These are phyloP conservation scores for Callipepla californica DNA, from an alignment of 2,113 vertebrate genomes.

Conservation along the genomic window DNA sequence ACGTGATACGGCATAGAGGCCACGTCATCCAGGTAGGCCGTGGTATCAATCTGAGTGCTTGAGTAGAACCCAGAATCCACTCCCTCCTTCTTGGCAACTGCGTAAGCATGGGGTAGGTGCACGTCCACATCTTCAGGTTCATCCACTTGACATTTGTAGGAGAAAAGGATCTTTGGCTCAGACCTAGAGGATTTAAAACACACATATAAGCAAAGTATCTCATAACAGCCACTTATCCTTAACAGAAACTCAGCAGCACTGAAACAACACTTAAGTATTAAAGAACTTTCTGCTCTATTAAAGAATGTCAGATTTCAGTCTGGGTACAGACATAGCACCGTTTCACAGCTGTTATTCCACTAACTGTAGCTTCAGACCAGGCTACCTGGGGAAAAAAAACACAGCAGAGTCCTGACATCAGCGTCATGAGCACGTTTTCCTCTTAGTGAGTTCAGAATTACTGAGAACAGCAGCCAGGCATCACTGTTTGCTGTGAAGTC, in stretches of 20 bases:
- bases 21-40: conserved; percentile 91
- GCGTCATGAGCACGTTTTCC: background rate
- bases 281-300: background rate
- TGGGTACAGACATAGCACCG: background rate
- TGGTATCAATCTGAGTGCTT: conserved; percentile 93
- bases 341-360: too few relatives aligned
- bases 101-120: conserved; percentile 91
- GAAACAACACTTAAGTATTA: background rate
- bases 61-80: conserved; percentile 88
- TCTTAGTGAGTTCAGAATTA: background rate
- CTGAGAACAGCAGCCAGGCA: background rate
- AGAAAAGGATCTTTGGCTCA: conserved; percentile 98
- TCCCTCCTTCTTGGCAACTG: conserved; percentile 87
- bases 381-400: background rate
- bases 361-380: background rate
- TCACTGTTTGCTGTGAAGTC: background rate
- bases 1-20: conserved; percentile 89
- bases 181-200: conserved; percentile 78
- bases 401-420: background rate
- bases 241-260: background rate
- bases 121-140: conserved; percentile 93
- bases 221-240: background rate
- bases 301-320: background rate
- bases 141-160: conserved; percentile 98
- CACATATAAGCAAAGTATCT: background rate